Conservation (phyloP, 2,888 invertebrate genomes). For the Trachelus tabidus region DNA sequence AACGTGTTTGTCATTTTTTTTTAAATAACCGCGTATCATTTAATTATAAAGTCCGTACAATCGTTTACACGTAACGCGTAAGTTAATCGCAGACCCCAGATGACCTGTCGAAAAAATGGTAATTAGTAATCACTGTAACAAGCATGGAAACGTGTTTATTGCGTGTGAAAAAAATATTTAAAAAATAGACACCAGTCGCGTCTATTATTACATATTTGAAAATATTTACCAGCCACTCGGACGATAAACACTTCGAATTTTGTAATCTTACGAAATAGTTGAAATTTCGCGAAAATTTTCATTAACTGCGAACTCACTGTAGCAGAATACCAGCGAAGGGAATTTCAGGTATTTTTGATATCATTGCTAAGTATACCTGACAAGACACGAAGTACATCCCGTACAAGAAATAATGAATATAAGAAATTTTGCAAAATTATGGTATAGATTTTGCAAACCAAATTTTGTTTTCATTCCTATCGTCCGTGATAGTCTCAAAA, state of each 20-base stretch:
- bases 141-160: slow-evolving; percentile 7
- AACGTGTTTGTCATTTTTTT: neutral
- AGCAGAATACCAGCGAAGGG: neutral
- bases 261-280: too few relatives aligned
- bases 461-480: neutral
- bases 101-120: slow-evolving; percentile 42
- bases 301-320: too few relatives aligned
- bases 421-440: neutral
- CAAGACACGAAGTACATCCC: neutral
- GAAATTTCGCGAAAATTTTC: too few relatives aligned
- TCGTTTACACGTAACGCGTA: slow-evolving; percentile 22
- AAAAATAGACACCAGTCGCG: neutral
- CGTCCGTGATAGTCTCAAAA: too few relatives aligned
- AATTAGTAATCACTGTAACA: slow-evolving; percentile 7
- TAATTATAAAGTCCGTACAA: slow-evolving; percentile 19
- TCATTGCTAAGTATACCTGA: neutral
- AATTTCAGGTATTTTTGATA: neutral
- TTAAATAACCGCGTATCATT: slow-evolving; percentile 16
- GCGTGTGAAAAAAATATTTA: neutral
- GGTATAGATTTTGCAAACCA: neutral
- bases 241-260: too few relatives aligned
- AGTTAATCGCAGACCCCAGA: slow-evolving; percentile 46
- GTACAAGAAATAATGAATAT: neutral
- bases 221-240: too few relatives aligned
- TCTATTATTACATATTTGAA: too few relatives aligned